Evolutionary conservation across 2,888 invertebrate species (phyloP).

Genomic region (Ephialtes manifestator): DNA sequence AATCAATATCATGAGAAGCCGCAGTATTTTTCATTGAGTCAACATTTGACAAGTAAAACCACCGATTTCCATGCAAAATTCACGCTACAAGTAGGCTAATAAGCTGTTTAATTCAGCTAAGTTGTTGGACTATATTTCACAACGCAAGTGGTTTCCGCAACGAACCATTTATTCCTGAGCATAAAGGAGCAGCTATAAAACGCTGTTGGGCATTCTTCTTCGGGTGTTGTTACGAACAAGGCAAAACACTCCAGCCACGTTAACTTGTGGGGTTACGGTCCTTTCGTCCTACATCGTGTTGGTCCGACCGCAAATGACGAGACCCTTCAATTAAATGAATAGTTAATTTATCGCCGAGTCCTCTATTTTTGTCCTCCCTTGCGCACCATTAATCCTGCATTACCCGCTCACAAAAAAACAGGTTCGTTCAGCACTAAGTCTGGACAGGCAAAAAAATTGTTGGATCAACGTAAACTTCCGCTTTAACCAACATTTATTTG

Average conservation of each 20-base stretch:
- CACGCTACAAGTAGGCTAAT: too few relatives aligned
- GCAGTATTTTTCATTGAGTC: too few relatives aligned
- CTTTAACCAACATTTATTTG: too few relatives aligned
- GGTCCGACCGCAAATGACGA: not conserved
- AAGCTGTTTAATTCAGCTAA: too few relatives aligned
- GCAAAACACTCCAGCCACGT: not conserved
- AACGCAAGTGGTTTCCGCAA: not conserved
- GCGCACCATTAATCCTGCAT: not conserved
- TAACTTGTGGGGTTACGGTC: slow-evolving; percentile 24
- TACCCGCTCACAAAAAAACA: not conserved
- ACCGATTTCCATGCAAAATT: too few relatives aligned
- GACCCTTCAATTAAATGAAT: slow-evolving; percentile 35
- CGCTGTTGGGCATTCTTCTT: not conserved
- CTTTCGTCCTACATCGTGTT: slow-evolving; percentile 17
- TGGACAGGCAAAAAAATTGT: not conserved
- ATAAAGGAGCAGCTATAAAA: not conserved
- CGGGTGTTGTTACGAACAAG: not conserved
- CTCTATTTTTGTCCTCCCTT: not conserved
- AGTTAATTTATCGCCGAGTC: slow-evolving; percentile 35
- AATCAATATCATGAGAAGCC: too few relatives aligned
- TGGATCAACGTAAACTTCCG: too few relatives aligned
- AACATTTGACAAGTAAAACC: too few relatives aligned
- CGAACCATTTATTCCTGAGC: not conserved
- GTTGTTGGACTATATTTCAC: too few relatives aligned
- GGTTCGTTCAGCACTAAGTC: not conserved